Percentiles rank a stretch among this genome's conserved stretches.
phyloP scores from a whole-genome alignment of 2,888 invertebrate species.

The Calephelis perditalis region DNA sequence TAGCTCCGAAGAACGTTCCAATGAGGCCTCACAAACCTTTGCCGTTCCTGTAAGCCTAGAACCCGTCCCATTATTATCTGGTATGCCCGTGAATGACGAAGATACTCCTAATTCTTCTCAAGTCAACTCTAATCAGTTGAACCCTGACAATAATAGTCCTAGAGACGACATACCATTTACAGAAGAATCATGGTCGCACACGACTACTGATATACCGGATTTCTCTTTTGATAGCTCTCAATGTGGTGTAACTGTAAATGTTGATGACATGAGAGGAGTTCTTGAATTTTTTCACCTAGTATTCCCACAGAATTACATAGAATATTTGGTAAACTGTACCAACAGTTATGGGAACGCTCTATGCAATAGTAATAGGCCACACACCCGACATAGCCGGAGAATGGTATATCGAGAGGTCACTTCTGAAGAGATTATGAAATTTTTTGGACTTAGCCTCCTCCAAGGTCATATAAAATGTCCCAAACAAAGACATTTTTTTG shows the following conservation, averaged over 20 bases:
- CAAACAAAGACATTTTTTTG: too few relatives aligned
- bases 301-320: conserved; percentile 22
- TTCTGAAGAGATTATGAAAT: conserved; percentile 13
- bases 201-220: conserved; percentile 19
- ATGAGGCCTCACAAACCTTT: background rate
- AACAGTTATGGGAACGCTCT: conserved; percentile 25
- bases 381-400: conserved; percentile 26
- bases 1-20: background rate
- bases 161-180: conserved; percentile 10
- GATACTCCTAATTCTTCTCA: background rate
- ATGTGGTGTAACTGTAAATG: conserved; percentile 17
- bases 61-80: background rate
- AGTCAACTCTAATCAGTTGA: background rate
- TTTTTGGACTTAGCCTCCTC: too few relatives aligned
- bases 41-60: background rate
- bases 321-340: conserved; percentile 23
- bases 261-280: conserved; percentile 16
- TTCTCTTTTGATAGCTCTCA: conserved; percentile 19
- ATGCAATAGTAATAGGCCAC: conserved; percentile 24
- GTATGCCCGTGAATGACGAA: conserved; percentile 1
- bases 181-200: conserved; percentile 15
- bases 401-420: conserved; percentile 14
- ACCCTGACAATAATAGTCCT: background rate
- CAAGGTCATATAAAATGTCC: too few relatives aligned
- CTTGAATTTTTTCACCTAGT: conserved; percentile 19